phyloP scores from a whole-genome alignment of 2,113 vertebrate genomes.

The Pampusana beccarii region DNA sequence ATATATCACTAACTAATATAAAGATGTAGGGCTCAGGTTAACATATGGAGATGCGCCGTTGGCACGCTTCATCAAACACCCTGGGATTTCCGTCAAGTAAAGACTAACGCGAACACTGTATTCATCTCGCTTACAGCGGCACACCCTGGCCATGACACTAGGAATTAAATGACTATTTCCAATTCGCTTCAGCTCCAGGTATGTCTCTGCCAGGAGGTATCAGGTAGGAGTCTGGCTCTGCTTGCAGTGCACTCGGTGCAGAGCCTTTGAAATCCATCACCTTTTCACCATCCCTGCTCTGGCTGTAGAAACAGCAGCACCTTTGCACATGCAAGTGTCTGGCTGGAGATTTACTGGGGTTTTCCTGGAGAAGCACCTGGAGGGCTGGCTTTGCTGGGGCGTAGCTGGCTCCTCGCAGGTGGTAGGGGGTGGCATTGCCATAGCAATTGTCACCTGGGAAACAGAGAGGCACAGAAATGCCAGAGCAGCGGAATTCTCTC shows the following conservation, averaged over 20 bases:
- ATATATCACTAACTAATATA: neutral
- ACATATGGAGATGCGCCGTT: neutral
- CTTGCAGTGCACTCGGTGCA: neutral
- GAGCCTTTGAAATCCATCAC: neutral
- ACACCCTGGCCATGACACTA: neutral
- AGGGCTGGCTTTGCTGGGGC: neutral
- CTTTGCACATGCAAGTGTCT: rapidly evolving
- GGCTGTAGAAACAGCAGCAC: rapidly evolving
- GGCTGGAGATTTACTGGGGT: neutral
- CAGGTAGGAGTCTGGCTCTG: neutral
- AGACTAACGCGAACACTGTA: rapidly evolving
- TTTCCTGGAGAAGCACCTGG: neutral
- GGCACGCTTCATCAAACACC: neutral
- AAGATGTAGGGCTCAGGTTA: neutral
- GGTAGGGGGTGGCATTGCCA: neutral
- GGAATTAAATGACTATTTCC: neutral
- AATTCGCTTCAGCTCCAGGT: neutral
- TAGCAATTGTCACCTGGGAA: slow-evolving; percentile 22
- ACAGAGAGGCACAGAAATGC: neutral
- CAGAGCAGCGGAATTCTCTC: neutral
- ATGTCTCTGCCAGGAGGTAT: neutral
- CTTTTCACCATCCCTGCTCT: rapidly evolving
- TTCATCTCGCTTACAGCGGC: neutral
- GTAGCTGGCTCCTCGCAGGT: neutral
- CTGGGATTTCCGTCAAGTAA: neutral